Evolutionary conservation across 2,888 invertebrate species (phyloP).

Genomic region (Ochropleura plecta): DNA sequence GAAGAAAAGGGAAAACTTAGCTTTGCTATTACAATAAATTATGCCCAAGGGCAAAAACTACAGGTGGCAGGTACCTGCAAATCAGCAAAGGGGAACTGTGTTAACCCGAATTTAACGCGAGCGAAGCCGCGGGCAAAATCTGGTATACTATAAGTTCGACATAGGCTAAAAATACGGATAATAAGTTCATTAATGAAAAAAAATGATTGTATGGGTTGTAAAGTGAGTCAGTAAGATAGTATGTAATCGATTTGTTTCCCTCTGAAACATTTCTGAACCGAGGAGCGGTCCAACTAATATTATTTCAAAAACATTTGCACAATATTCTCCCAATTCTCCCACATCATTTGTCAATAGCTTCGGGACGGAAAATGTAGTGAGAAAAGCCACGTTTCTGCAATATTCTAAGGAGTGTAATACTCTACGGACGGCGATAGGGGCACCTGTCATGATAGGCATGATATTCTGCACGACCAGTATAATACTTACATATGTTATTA

Average conservation of each 20-base stretch:
- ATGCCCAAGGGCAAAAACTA: too few relatives aligned
- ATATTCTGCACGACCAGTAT: slow-evolving; percentile 30
- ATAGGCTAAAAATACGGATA: too few relatives aligned
- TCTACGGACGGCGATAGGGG: slow-evolving; percentile 49
- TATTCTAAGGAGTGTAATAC: slow-evolving; percentile 56
- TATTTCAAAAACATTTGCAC: slow-evolving; percentile 50
- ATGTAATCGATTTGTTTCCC: background rate
- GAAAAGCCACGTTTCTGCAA: slow-evolving; percentile 54
- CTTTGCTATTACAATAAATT: too few relatives aligned
- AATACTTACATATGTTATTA: slow-evolving; percentile 29
- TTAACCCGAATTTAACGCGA: too few relatives aligned
- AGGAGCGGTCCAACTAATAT: background rate
- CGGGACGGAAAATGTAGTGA: slow-evolving; percentile 42
- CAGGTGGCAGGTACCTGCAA: too few relatives aligned
- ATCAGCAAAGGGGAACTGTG: too few relatives aligned
- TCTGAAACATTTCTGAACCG: slow-evolving; percentile 3
- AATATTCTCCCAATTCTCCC: slow-evolving; percentile 29
- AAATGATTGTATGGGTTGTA: background rate
- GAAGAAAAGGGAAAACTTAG: too few relatives aligned
- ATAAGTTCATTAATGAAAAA: too few relatives aligned
- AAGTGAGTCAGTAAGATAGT: background rate
- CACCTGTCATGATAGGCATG: slow-evolving; percentile 43
- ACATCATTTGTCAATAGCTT: slow-evolving; percentile 57
- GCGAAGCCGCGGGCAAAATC: too few relatives aligned
- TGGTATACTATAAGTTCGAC: too few relatives aligned